A percentile compares a stretch with the other conserved stretches of the same genome.
phyloP scores from a whole-genome alignment of 2,888 invertebrate genomes.

The Cerastis leucographa region DNA sequence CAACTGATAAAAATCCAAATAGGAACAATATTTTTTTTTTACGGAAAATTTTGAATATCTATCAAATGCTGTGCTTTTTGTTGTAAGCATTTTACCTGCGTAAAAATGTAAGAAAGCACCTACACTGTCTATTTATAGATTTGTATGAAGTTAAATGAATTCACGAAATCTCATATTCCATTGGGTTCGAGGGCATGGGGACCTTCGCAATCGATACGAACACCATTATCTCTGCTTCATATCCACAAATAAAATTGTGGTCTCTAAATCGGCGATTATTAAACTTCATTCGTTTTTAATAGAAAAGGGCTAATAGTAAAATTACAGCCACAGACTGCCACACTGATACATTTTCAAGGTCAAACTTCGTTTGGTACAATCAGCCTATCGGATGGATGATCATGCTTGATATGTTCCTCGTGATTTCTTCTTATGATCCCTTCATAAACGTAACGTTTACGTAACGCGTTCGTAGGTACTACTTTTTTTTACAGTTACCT shows the following conservation, averaged over 20 bases:
- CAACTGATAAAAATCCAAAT: too few relatives aligned
- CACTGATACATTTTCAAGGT: background rate
- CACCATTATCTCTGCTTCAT: conserved; percentile 71
- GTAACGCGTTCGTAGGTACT: too few relatives aligned
- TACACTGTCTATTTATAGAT: conserved; percentile 3
- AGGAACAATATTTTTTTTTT: too few relatives aligned
- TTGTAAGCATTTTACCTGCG: background rate
- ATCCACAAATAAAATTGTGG: conserved; percentile 56
- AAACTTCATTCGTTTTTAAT: background rate
- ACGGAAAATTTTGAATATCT: background rate
- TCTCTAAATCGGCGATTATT: conserved; percentile 39
- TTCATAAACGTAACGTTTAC: too few relatives aligned
- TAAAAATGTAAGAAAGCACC: background rate
- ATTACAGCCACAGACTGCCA: background rate
- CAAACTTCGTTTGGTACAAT: background rate
- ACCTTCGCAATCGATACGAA: conserved; percentile 69
- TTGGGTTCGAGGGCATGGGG: conserved; percentile 63
- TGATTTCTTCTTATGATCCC: too few relatives aligned
- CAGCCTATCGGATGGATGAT: too few relatives aligned
- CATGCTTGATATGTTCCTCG: too few relatives aligned
- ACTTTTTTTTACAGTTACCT: background rate
- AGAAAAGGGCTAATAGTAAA: background rate
- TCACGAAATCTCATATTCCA: conserved; percentile 69
- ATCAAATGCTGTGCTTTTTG: background rate
- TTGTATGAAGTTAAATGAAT: conserved; percentile 54